These are phyloP conservation scores for Cynodonichthys magdalenae DNA, from an alignment of 2,797 vertebrate genomes.

Conservation along the genomic window DNA sequence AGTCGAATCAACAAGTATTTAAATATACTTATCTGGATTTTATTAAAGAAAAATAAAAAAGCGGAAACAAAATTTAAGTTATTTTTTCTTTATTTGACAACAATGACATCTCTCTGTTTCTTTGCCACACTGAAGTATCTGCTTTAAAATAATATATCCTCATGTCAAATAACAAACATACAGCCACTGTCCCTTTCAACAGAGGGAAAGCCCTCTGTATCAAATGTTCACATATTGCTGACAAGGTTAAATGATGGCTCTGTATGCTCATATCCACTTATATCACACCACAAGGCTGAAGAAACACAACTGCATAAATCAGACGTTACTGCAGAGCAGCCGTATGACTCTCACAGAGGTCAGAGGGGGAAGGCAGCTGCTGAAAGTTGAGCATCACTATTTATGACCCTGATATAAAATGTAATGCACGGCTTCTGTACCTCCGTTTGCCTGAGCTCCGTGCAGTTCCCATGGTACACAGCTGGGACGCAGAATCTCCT, in stretches of 20 bases:
- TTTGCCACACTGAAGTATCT: slow-evolving; percentile 34
- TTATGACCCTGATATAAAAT: slow-evolving; percentile 32
- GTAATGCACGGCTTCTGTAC: slow-evolving; percentile 42
- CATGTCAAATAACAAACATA: slow-evolving; percentile 4
- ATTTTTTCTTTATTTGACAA: background rate
- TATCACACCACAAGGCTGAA: slow-evolving; percentile 53
- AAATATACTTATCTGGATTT: slow-evolving; percentile 19
- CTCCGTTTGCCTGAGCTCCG: slow-evolving; percentile 42
- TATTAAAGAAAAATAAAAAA: background rate
- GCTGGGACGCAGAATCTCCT: slow-evolving; percentile 57
- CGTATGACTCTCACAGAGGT: slow-evolving; percentile 43
- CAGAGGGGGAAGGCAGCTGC: slow-evolving; percentile 49
- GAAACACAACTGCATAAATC: slow-evolving; percentile 56
- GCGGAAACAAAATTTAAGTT: background rate
- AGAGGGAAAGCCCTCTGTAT: slow-evolving; percentile 31
- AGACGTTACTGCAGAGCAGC: slow-evolving; percentile 50
- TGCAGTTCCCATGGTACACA: slow-evolving; percentile 67
- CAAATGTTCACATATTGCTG: slow-evolving; percentile 63
- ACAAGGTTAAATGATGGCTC: slow-evolving; percentile 63
- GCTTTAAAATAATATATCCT: slow-evolving; percentile 27
- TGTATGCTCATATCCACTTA: slow-evolving; percentile 36
- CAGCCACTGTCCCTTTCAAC: slow-evolving; percentile 17
- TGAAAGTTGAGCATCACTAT: slow-evolving; percentile 23
- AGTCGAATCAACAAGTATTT: slow-evolving; percentile 21
- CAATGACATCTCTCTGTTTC: slow-evolving; percentile 12